Evolutionary conservation across 2,888 invertebrate species (phyloP).

Genomic region (Nowickia ferox): DNA sequence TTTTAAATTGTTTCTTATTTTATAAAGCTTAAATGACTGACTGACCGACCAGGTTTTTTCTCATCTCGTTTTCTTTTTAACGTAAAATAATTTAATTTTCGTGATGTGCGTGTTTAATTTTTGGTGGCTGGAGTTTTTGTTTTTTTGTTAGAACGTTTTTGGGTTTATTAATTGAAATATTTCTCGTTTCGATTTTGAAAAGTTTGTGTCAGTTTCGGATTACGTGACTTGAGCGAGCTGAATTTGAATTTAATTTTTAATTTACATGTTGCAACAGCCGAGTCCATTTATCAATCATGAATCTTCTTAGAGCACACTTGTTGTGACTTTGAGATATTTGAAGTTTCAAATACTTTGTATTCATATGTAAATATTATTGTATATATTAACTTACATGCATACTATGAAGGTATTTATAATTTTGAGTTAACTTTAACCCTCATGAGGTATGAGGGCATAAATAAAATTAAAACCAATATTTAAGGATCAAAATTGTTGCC

Average conservation of each 20-base stretch:
- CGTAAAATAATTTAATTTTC: slow-evolving; percentile 41
- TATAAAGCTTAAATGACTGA: slow-evolving; percentile 52
- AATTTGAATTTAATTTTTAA: slow-evolving; percentile 38
- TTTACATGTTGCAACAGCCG: slow-evolving; percentile 30
- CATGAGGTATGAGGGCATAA: too few species aligned
- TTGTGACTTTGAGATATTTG: slow-evolving; percentile 58
- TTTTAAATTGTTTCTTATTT: slow-evolving; percentile 9
- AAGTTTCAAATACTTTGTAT: slow-evolving; percentile 11
- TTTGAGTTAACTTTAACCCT: too few species aligned
- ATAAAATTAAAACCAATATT: too few species aligned
- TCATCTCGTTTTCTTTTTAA: slow-evolving; percentile 5
- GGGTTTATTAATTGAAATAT: slow-evolving; percentile 70
- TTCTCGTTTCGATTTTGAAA: slow-evolving; percentile 27
- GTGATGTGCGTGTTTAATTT: slow-evolving; percentile 52
- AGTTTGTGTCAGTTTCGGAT: not conserved
- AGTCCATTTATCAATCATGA: slow-evolving; percentile 45
- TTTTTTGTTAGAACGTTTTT: slow-evolving; percentile 43
- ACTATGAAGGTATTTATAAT: too few species aligned
- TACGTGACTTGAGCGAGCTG: not conserved
- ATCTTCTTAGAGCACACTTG: slow-evolving; percentile 60
- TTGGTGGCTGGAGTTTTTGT: slow-evolving; percentile 38
- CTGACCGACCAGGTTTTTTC: slow-evolving; percentile 45
- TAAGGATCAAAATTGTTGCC: too few species aligned
- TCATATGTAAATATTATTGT: not conserved
- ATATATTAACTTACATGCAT: too few species aligned